Base-by-base conservation (phyloP, 2,797 vertebrate species). In the Sitta carolinensis region DNA sequence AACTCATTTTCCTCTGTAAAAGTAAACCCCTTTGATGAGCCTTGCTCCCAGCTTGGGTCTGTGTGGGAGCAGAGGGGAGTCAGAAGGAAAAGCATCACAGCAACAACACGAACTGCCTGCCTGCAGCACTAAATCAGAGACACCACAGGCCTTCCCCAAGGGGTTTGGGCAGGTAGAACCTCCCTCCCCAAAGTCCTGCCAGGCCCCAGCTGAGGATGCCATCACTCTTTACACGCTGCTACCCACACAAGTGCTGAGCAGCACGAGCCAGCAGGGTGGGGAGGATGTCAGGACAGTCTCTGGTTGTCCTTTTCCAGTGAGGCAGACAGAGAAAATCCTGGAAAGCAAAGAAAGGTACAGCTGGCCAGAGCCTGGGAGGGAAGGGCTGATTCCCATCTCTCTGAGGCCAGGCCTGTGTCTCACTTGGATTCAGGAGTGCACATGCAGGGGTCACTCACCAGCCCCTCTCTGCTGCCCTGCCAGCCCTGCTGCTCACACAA, bases 131-230 rank as follows among this genome's bases (percentile, higher is more conserved):
- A 20, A 57, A 64, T 34, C 43, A 87, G 40, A n/a, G 55, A 36
- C 55, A 63, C 0, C 0, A 16, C 17, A 13, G 11, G 17, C 11
- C 18, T 52, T 64, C 52, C 29, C 3, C 0, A 47, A 57, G 47
- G 63, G 17, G 8, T 38, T 19, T 26, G 80, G 70, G 59, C 42
- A 66, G 74, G 55, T 12, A 16, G 51, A 66, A 75, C 25, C 69
- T 83, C 34, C 36, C 45, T 74, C 27, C 64, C 27, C 5, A 23
- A 2, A 67, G 83, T 2, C 62, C 69, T 61, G 62, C 51, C 75
- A 78, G 36, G 36, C 13, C 48, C 32, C 11, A 4, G 68, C 54
- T 64, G 83, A 77, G 27, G 27, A 1, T 83, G 48, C 45, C 67
- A 12, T 14, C 22, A 40, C 63, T 10, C 70, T 34, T 58, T 25